Conservation (phyloP, 2,888 invertebrate species). For the Pachliopta kotzebuea region DNA sequence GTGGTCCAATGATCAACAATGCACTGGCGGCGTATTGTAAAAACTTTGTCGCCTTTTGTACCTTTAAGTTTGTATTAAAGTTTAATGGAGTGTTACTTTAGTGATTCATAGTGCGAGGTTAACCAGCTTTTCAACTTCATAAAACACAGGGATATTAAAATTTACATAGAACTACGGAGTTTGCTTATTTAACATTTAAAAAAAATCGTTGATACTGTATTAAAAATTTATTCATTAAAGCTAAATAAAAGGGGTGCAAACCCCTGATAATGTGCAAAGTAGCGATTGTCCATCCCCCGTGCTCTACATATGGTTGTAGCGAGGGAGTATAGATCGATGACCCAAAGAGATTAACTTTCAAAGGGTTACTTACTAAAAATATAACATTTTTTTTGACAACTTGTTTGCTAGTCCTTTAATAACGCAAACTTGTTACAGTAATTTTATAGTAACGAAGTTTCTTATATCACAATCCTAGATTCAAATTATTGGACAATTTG, state of each 20-base stretch:
- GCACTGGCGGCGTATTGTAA: conserved; percentile 39
- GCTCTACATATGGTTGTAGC: conserved; percentile 8
- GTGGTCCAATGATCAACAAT: conserved; percentile 48
- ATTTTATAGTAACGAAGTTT: too few species aligned
- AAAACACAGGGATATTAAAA: not conserved
- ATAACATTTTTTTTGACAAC: not conserved
- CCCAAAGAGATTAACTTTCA: conserved; percentile 4
- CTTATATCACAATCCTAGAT: too few species aligned
- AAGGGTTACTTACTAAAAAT: conserved; percentile 10
- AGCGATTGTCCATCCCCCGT: conserved; percentile 5
- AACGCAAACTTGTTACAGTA: too few species aligned
- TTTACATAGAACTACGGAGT: not conserved
- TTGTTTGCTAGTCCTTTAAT: too few species aligned
- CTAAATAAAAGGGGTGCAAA: conserved; percentile 14
- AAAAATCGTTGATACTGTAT: not conserved
- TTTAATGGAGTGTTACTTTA: conserved; percentile 37
- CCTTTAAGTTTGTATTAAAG: conserved; percentile 34
- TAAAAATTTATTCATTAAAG: not conserved
- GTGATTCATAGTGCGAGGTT: conserved; percentile 30
- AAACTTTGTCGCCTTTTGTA: conserved; percentile 33
- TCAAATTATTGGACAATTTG: too few species aligned
- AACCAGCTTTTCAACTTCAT: not conserved
- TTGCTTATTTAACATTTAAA: too few species aligned
- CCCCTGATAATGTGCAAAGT: conserved; percentile 13
- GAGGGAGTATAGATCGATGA: conserved; percentile 13